A percentile compares a stretch with the other conserved stretches of the same genome.
These are phyloP conservation scores for Riptortus pedestris DNA, from an alignment of 1,140 invertebrate genomes.

Conservation along the genomic window DNA sequence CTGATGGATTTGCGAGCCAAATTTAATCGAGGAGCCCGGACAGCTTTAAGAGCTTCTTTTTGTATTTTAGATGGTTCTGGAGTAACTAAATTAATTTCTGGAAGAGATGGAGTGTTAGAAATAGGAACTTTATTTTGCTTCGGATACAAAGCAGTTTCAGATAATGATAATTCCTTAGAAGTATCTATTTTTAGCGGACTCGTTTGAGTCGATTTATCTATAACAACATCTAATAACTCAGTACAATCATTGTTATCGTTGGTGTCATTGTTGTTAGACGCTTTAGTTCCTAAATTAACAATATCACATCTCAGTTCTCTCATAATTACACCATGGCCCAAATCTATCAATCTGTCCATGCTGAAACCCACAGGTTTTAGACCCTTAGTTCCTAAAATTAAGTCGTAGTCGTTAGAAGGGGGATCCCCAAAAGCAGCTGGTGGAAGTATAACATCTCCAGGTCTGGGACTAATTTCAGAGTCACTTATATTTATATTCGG, in stretches of 20 bases:
- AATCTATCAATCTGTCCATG: constrained; percentile 32
- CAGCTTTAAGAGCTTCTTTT: too few species aligned
- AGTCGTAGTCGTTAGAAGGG: constrained; percentile 7
- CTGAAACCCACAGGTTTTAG: constrained; percentile 32
- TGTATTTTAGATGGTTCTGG: not conserved
- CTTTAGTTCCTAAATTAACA: not conserved
- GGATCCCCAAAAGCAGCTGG: constrained; percentile 24
- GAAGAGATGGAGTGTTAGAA: not conserved
- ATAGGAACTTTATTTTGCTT: not conserved
- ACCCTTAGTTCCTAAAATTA: constrained; percentile 28
- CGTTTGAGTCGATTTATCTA: not conserved
- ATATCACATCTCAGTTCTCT: constrained; percentile 24
- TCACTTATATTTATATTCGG: constrained; percentile 29
- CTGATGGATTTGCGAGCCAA: constrained; percentile 30
- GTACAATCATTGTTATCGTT: not conserved
- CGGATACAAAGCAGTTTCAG: not conserved
- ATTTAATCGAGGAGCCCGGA: constrained; percentile 12
- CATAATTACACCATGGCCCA: constrained; percentile 29
- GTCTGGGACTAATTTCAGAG: constrained; percentile 17
- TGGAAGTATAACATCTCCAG: constrained; percentile 27
- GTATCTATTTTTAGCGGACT: not conserved
- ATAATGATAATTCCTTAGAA: not conserved
- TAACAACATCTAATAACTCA: not conserved
- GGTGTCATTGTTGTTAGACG: not conserved
- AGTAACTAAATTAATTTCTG: constrained; percentile 6